Conservation (phyloP, 2,113 vertebrate species). For the Psilopsiagon aurifrons region DNA sequence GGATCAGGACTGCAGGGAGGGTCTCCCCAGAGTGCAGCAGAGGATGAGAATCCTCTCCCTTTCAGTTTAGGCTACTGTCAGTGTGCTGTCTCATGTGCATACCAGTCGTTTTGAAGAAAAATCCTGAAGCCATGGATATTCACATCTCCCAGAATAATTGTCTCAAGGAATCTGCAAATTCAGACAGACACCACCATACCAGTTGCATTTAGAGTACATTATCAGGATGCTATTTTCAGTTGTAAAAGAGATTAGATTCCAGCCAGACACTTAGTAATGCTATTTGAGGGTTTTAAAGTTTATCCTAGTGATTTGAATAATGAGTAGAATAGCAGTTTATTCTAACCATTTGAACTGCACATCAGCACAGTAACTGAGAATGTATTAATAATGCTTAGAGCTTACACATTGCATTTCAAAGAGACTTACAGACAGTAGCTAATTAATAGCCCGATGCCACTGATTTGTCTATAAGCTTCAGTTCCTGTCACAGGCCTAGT, state of each 20-base stretch:
- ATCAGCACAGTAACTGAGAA: constrained; percentile 33
- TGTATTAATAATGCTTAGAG: constrained; percentile 40
- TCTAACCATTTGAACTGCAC: constrained; percentile 52
- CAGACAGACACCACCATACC: background rate
- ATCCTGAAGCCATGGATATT: background rate
- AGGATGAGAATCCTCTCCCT: background rate
- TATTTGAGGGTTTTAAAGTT: constrained; percentile 28
- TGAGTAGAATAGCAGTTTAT: constrained; percentile 38
- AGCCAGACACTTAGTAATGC: background rate
- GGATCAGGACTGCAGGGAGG: background rate
- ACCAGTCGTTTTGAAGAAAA: background rate
- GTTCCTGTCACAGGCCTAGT: background rate
- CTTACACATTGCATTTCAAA: constrained; percentile 52
- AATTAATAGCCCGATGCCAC: constrained; percentile 13
- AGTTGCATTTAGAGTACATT: background rate
- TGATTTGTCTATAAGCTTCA: background rate
- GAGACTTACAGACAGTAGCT: background rate
- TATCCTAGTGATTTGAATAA: constrained; percentile 47
- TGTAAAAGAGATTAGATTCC: background rate
- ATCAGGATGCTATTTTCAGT: background rate
- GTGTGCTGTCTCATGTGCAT: background rate
- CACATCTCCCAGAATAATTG: background rate
- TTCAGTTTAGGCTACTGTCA: background rate
- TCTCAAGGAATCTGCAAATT: background rate
- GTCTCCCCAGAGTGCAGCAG: background rate